Evolutionary conservation across 2,888 invertebrate species (phyloP).

Genomic region (Diarsia dahlii): DNA sequence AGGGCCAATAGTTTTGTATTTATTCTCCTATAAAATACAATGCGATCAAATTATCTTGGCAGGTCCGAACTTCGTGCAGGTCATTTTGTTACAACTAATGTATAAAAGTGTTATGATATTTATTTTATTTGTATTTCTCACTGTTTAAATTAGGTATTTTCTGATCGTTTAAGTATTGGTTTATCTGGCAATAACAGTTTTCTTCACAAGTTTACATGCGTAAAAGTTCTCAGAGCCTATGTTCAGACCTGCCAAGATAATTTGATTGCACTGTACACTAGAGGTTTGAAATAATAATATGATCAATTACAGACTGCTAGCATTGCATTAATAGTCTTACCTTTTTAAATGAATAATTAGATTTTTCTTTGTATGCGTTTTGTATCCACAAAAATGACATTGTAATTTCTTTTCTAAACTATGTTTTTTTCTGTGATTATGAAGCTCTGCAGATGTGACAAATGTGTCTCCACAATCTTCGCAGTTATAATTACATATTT

Average conservation of each 20-base stretch:
- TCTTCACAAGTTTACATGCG: too few relatives aligned
- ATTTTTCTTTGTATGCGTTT: conserved; percentile 84
- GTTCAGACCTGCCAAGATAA: too few relatives aligned
- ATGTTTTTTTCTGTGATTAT: conserved; percentile 86
- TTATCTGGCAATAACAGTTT: too few relatives aligned
- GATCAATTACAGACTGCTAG: background rate
- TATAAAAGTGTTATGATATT: too few relatives aligned
- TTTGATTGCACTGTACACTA: too few relatives aligned
- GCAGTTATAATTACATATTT: conserved; percentile 86
- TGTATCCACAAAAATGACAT: conserved; percentile 86
- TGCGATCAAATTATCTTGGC: too few relatives aligned
- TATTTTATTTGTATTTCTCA: too few relatives aligned
- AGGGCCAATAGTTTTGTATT: background rate
- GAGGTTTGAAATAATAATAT: background rate
- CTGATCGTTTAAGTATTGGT: too few relatives aligned
- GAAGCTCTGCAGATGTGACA: conserved; percentile 85
- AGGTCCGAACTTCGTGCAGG: too few relatives aligned
- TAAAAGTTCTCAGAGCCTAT: too few relatives aligned
- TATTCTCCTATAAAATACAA: background rate
- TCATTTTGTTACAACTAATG: too few relatives aligned
- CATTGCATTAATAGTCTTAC: conserved; percentile 65
- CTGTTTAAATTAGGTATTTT: too few relatives aligned
- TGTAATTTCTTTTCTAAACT: conserved; percentile 76
- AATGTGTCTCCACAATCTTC: conserved; percentile 88
- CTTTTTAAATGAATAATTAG: conserved; percentile 84